These are phyloP conservation scores for Aramus guarauna DNA, from an alignment of 2,113 vertebrate genomes.

Conservation along the genomic window DNA sequence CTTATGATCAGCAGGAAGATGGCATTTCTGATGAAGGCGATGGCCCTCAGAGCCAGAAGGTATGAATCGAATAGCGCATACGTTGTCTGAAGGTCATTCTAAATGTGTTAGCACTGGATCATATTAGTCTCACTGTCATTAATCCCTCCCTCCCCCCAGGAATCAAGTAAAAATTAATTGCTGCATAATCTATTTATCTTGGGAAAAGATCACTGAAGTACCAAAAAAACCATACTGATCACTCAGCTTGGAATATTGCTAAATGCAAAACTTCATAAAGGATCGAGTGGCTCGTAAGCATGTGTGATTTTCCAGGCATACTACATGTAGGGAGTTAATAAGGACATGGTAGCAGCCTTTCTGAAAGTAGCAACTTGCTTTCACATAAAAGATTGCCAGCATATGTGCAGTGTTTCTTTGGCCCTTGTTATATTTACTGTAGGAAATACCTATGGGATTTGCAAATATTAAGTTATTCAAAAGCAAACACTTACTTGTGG, in stretches of 20 bases:
- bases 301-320: not conserved
- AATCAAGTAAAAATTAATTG: not conserved
- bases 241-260: not conserved
- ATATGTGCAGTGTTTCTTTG: not conserved
- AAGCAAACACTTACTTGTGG: not conserved
- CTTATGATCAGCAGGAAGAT: constrained; percentile 89
- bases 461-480: not conserved
- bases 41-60: constrained; percentile 89
- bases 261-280: not conserved
- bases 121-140: not conserved
- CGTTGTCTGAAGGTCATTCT: not conserved
- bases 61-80: not conserved
- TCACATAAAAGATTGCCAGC: not conserved
- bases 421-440: not conserved
- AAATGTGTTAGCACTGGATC: not conserved
- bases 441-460: not conserved
- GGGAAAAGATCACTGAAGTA: not conserved
- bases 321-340: not conserved
- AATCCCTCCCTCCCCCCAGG: not conserved
- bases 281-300: not conserved
- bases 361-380: not conserved
- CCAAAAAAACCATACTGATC: not conserved
- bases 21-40: constrained; percentile 84
- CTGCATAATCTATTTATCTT: not conserved
- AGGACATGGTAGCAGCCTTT: not conserved